Percentiles rank a stretch among this genome's conserved stretches.
These are phyloP conservation scores for Holothuria scabra DNA, from an alignment of 53 echinoderm and acorn worm genomes.

Conservation along the genomic window DNA sequence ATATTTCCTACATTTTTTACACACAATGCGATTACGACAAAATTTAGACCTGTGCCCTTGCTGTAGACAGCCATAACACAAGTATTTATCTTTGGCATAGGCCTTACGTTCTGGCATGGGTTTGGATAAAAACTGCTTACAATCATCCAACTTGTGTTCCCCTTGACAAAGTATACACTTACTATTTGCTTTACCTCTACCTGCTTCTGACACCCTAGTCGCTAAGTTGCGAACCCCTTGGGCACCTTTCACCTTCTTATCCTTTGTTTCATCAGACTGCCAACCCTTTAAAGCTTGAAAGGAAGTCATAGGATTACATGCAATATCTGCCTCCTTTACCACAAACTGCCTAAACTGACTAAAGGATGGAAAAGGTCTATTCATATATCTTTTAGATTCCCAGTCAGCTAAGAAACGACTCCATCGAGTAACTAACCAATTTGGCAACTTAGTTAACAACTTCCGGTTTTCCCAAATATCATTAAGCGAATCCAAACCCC, in stretches of 20 bases:
- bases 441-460: too few relatives aligned
- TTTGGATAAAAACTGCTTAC: background rate
- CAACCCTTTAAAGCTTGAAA: conserved; percentile 11
- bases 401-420: background rate
- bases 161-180: background rate
- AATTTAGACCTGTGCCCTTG: too few relatives aligned
- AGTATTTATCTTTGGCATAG: background rate
- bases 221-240: background rate
- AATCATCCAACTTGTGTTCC: background rate
- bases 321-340: too few relatives aligned
- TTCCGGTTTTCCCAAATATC: too few relatives aligned
- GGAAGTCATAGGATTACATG: conserved; percentile 21
- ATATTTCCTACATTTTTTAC: background rate
- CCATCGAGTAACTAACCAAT: too few relatives aligned
- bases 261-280: background rate
- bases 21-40: background rate
- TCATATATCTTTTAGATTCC: too few relatives aligned
- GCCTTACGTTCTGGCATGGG: background rate
- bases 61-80: too few relatives aligned
- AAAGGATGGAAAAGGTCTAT: conserved; percentile 24
- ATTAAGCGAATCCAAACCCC: too few relatives aligned
- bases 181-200: background rate
- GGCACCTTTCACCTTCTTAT: too few relatives aligned
- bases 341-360: conserved; percentile 12
- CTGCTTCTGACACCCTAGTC: background rate